A percentile compares a stretch with the other conserved stretches of the same genome.
phyloP scores from a whole-genome alignment of 2,113 vertebrate genomes.

The Nannospalax galili region DNA sequence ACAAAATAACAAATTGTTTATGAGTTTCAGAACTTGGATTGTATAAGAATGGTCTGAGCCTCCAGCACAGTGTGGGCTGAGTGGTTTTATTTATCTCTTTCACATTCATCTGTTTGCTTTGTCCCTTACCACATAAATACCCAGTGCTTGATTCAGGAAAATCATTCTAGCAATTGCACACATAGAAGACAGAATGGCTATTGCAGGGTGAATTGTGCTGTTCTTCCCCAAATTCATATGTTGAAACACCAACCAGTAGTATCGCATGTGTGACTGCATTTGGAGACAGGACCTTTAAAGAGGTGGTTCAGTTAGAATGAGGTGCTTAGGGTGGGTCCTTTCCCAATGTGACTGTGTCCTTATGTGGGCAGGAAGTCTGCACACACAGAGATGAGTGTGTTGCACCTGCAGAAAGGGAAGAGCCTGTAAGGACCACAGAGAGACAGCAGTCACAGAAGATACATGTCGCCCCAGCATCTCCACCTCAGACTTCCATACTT shows the following conservation, averaged over 20 bases:
- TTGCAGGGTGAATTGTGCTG: background rate
- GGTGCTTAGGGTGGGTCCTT: background rate
- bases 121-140: background rate
- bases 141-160: background rate
- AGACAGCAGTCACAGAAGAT: background rate
- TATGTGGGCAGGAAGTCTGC: background rate
- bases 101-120: background rate
- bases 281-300: background rate
- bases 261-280: background rate
- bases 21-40: background rate
- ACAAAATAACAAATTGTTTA: background rate
- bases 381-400: background rate
- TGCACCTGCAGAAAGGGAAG: background rate
- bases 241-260: background rate
- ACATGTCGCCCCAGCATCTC: background rate
- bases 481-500: background rate
- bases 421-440: rapidly evolving
- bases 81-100: background rate
- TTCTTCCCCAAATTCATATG: background rate
- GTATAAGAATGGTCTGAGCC: background rate
- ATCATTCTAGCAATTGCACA: background rate
- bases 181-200: background rate
- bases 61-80: background rate
- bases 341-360: background rate
- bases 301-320: background rate